These are phyloP conservation scores for Drosophila robusta DNA, from an alignment of 2,888 invertebrate genomes.

Conservation along the genomic window DNA sequence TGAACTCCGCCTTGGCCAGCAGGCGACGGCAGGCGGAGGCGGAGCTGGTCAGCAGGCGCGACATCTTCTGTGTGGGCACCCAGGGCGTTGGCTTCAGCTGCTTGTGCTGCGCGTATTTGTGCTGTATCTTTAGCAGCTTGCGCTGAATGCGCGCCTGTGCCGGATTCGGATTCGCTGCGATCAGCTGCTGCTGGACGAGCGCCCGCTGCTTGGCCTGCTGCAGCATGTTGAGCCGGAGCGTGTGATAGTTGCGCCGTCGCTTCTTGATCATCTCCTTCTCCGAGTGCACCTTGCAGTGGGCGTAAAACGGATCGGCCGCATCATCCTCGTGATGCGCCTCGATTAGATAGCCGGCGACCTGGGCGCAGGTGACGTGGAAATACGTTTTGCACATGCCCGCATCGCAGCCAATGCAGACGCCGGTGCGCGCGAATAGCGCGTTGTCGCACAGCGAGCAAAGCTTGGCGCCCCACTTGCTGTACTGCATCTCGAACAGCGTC, in stretches of 20 bases:
- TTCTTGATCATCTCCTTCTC: conserved; percentile 94
- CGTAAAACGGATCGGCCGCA: conserved; percentile 98
- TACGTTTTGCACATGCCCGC: conserved; percentile 99
- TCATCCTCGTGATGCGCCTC: conserved; percentile 97
- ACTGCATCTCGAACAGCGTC: conserved; percentile 98
- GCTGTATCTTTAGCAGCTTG: conserved; percentile 93
- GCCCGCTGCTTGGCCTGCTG: conserved; percentile 86
- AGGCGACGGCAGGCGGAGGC: conserved; percentile 94
- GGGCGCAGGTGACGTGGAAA: conserved; percentile 99
- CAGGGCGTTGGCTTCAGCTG: conserved; percentile 91
- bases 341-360: conserved; percentile 95
- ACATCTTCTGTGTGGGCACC: conserved; percentile 98
- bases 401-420: conserved; percentile 98
- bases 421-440: conserved; percentile 93
- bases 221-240: conserved; percentile 92
- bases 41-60: conserved; percentile 94
- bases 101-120: conserved; percentile 92
- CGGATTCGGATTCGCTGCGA: conserved; percentile 86
- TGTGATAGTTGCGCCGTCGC: conserved; percentile 93
- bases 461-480: conserved; percentile 97
- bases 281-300: conserved; percentile 97
- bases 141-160: conserved; percentile 91
- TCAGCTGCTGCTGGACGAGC: conserved; percentile 51
- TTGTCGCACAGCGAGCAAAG: conserved; percentile 96
- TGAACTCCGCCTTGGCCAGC: conserved; percentile 93